Evolutionary conservation across 2,113 vertebrate genomes (phyloP).

Genomic region (Amblyornis subalaris): DNA sequence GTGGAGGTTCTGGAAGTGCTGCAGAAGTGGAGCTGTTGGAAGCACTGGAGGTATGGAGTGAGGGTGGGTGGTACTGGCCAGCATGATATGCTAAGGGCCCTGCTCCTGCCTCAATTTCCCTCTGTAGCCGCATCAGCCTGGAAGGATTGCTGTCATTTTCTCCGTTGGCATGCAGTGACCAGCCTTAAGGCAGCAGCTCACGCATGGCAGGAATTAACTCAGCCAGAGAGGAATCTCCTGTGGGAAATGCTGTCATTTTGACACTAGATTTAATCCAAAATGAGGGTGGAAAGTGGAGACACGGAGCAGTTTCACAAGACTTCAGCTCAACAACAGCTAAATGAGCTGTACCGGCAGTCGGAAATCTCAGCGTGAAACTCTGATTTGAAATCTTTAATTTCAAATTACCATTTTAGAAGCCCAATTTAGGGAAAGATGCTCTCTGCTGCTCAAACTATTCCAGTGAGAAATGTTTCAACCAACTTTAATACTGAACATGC

Average conservation of each 20-base stretch:
- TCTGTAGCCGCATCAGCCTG: rapidly evolving
- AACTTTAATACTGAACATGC: not conserved
- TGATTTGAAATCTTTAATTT: not conserved
- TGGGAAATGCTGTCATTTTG: not conserved
- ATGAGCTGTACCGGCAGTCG: not conserved
- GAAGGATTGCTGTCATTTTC: not conserved
- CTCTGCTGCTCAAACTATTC: not conserved
- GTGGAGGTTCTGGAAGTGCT: not conserved
- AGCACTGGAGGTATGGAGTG: not conserved
- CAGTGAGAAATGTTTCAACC: not conserved
- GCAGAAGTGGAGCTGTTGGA: rapidly evolving
- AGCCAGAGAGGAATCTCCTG: not conserved
- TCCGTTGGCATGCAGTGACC: rapidly evolving
- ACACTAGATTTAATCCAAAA: not conserved
- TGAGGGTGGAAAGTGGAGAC: not conserved
- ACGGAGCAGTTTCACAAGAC: not conserved
- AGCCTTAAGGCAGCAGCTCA: not conserved
- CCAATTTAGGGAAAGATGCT: not conserved
- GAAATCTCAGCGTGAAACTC: not conserved
- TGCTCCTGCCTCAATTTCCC: not conserved
- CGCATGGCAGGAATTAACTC: not conserved
- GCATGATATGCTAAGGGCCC: rapidly evolving
- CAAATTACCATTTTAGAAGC: not conserved
- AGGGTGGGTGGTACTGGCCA: rapidly evolving
- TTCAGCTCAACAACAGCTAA: not conserved